phyloP scores from a whole-genome alignment of 2,888 invertebrate genomes.

The Drosophila lutescens region DNA sequence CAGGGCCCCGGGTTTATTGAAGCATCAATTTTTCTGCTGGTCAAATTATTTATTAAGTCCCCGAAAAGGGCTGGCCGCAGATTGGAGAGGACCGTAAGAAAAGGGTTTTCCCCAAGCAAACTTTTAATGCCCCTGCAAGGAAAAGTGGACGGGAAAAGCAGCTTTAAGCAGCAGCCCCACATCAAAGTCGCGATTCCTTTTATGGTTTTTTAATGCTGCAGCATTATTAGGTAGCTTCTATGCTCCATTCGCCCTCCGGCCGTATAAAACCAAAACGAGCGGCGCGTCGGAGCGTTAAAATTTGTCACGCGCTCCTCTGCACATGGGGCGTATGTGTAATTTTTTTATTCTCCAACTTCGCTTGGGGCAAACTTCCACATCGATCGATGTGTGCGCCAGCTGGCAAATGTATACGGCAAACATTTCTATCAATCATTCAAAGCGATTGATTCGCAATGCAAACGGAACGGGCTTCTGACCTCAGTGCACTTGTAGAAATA shows the following conservation, averaged over 20 bases:
- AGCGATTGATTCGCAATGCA: slow-evolving; percentile 76
- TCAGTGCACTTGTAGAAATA: background rate
- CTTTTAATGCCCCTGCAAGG: slow-evolving; percentile 29
- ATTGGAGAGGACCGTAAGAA: slow-evolving; percentile 32
- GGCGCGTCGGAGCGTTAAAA: slow-evolving; percentile 75
- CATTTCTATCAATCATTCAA: slow-evolving; percentile 79
- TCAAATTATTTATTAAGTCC: slow-evolving; percentile 76
- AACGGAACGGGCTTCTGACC: slow-evolving; percentile 48
- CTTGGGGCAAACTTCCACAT: slow-evolving; percentile 55
- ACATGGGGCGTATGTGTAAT: slow-evolving; percentile 64
- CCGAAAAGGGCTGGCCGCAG: slow-evolving; percentile 46
- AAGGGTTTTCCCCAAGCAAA: slow-evolving; percentile 29
- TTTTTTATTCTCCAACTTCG: slow-evolving; percentile 35
- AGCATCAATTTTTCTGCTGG: slow-evolving; percentile 67
- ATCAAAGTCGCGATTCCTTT: slow-evolving; percentile 33
- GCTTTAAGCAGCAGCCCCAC: slow-evolving; percentile 16
- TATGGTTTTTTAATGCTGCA: slow-evolving; percentile 64
- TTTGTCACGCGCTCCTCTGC: slow-evolving; percentile 77
- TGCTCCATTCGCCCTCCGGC: slow-evolving; percentile 31
- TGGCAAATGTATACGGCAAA: slow-evolving; percentile 73
- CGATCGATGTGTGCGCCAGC: slow-evolving; percentile 58
- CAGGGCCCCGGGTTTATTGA: slow-evolving; percentile 62
- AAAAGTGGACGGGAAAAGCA: slow-evolving; percentile 1
- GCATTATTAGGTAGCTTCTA: slow-evolving; percentile 60
- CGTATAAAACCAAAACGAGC: slow-evolving; percentile 55